phyloP scores from a whole-genome alignment of 2,113 vertebrate species.

The Electrona antarctica region DNA sequence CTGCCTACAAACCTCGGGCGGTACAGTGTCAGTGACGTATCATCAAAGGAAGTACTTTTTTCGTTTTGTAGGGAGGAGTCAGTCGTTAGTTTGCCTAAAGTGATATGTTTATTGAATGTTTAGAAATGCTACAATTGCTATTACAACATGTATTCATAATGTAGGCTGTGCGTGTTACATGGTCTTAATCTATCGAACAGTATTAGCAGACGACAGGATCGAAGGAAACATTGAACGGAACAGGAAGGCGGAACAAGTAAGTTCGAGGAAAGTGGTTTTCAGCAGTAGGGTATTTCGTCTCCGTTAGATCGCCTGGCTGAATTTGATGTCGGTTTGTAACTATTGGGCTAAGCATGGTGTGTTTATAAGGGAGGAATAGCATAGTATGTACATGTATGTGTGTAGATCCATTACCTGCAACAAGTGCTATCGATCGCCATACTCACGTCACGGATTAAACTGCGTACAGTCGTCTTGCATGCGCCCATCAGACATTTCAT shows the following conservation, averaged over 20 bases:
- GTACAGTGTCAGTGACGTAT: conserved; percentile 6
- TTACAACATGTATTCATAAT: conserved; percentile 43
- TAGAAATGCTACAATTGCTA: conserved; percentile 22
- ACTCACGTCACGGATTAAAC: conserved; percentile 60
- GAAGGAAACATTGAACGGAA: conserved; percentile 57
- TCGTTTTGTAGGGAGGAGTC: conserved; percentile 72
- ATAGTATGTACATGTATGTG: background rate
- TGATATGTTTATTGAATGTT: conserved; percentile 52
- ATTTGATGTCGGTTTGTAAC: background rate
- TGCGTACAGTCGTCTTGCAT: conserved; percentile 62
- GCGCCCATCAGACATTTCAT: conserved; percentile 55
- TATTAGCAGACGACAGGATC: conserved; percentile 25
- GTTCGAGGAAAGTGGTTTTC: conserved; percentile 75
- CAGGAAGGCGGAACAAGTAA: conserved; percentile 83
- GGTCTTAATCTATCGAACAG: conserved; percentile 26
- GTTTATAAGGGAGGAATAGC: background rate
- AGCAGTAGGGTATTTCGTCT: conserved; percentile 51
- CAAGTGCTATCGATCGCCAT: conserved; percentile 59
- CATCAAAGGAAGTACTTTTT: conserved; percentile 48
- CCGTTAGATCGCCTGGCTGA: conserved; percentile 21
- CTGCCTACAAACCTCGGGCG: conserved; percentile 2
- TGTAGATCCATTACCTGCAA: conserved; percentile 44
- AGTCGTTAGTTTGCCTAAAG: conserved; percentile 65
- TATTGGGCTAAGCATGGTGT: accelerated
- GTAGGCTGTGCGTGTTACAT: conserved; percentile 25